phyloP scores from a whole-genome alignment of 2,113 vertebrate genomes.

The Ammodytes dubius region DNA sequence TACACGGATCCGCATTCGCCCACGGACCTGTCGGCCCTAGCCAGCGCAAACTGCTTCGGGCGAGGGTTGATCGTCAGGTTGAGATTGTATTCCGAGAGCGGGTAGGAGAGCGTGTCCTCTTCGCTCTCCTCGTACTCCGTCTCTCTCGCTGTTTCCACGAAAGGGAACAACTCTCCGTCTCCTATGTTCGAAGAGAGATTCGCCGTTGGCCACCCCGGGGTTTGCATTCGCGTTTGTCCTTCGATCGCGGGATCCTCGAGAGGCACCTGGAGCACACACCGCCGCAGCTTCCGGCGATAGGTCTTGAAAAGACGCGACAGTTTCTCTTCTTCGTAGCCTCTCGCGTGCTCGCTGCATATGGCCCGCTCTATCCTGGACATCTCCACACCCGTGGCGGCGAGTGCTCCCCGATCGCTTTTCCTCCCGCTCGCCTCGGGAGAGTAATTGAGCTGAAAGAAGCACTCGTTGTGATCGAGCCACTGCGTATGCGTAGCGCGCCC shows the following conservation, averaged over 20 bases:
- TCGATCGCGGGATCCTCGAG: not conserved
- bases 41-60: not conserved
- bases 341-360: not conserved
- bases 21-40: not conserved
- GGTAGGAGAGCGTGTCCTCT: not conserved
- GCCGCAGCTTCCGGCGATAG: not conserved
- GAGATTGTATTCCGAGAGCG: not conserved
- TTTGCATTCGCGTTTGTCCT: not conserved
- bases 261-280: accelerated
- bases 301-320: not conserved
- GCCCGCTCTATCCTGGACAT: slow-evolving; percentile 11
- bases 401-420: accelerated
- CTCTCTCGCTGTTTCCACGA: not conserved
- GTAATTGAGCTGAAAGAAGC: slow-evolving; percentile 27
- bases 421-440: not conserved
- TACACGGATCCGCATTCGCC: slow-evolving; percentile 5
- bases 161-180: slow-evolving; percentile 6
- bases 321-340: slow-evolving; percentile 8
- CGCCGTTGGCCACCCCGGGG: accelerated
- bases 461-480: not conserved
- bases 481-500: accelerated
- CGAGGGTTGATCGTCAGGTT: not conserved
- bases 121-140: not conserved
- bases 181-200: not conserved
- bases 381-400: not conserved